These are phyloP conservation scores for Pomacea maculata DNA, from an alignment of 1,140 invertebrate genomes.

Conservation along the genomic window DNA sequence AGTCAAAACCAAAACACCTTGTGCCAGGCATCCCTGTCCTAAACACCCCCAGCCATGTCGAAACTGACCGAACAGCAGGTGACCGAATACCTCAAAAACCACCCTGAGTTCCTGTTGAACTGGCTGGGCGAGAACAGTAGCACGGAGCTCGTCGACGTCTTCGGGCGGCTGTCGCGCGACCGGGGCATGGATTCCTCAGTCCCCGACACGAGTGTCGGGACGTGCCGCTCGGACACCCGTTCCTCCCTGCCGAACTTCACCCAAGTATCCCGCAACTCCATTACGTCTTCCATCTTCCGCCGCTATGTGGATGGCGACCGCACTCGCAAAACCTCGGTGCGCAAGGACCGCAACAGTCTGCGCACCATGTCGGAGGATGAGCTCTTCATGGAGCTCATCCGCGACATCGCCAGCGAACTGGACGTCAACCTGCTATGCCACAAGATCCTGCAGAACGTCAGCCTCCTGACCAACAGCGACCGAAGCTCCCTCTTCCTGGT, in stretches of 20 bases:
- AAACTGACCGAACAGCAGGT: constrained; percentile 41
- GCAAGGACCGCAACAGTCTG: constrained; percentile 43
- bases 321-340: constrained; percentile 27
- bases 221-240: not conserved
- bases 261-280: constrained; percentile 47
- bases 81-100: constrained; percentile 36
- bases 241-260: constrained; percentile 21
- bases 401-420: constrained; percentile 95
- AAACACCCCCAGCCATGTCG: not conserved
- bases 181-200: not conserved
- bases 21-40: not conserved
- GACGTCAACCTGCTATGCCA: constrained; percentile 92
- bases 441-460: constrained; percentile 96
- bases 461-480: constrained; percentile 89
- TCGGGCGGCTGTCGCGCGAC: constrained; percentile 33
- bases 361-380: constrained; percentile 87
- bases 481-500: constrained; percentile 93
- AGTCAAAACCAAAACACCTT: not conserved
- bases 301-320: constrained; percentile 56
- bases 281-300: constrained; percentile 56
- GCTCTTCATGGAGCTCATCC: constrained; percentile 94
- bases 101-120: constrained; percentile 44
- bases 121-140: constrained; percentile 48
- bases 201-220: not conserved
- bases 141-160: constrained; percentile 28